Evolutionary conservation across 2,888 invertebrate genomes (phyloP).

Genomic region (Incurvaria masculella): DNA sequence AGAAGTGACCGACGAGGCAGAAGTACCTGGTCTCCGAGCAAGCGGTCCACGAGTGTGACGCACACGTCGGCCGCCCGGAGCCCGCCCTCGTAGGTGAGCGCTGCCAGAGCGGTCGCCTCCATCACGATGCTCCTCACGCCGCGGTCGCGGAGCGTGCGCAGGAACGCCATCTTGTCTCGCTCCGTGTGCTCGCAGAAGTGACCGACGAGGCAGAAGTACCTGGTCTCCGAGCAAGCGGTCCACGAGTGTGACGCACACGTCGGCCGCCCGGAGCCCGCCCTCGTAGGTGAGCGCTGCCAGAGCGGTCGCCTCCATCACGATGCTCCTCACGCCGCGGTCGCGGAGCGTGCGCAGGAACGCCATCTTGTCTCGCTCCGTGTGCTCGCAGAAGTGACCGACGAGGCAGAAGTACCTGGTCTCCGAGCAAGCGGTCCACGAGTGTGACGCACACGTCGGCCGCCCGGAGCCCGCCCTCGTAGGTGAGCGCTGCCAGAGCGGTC

Average conservation of each 20-base stretch:
- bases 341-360: conserved; percentile 52
- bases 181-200: conserved; percentile 68
- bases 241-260: conserved; percentile 69
- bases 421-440: conserved; percentile 63
- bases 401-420: conserved; percentile 57
- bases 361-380: conserved; percentile 61
- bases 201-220: conserved; percentile 72
- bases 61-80: conserved; percentile 67
- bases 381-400: conserved; percentile 45
- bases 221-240: conserved; percentile 70
- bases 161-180: conserved; percentile 61
- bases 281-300: no score
- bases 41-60: conserved; percentile 66
- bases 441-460: conserved; percentile 72
- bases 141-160: conserved; percentile 41
- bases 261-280: conserved; percentile 32
- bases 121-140: conserved; percentile 77
- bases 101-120: conserved; percentile 74
- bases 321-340: conserved; percentile 47
- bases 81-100: conserved; percentile 62
- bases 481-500: conserved; percentile 67
- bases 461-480: conserved; percentile 60
- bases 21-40: conserved; percentile 71
- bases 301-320: no score
- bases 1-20: conserved; percentile 75